Conservation (phyloP, 1,140 invertebrate species). For the Dreissena polymorpha region DNA sequence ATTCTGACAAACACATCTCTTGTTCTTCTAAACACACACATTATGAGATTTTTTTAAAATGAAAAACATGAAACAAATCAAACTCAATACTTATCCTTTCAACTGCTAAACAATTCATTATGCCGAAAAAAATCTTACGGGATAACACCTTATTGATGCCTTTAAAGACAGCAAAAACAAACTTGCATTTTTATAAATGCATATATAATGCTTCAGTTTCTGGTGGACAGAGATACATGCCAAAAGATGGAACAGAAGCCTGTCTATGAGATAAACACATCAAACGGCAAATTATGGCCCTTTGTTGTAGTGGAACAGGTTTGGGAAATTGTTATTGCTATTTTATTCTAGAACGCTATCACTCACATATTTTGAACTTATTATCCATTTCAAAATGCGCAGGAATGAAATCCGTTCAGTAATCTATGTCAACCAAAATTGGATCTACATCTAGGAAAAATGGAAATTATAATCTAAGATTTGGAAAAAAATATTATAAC, state of each 20-base stretch:
- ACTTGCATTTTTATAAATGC: not conserved
- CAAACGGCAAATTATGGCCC: constrained; percentile 63
- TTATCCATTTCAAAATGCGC: too few relatives aligned
- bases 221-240: constrained; percentile 59
- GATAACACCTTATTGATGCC: not conserved
- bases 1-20: too few relatives aligned
- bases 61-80: too few relatives aligned
- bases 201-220: constrained; percentile 58
- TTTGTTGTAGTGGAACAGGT: constrained; percentile 67
- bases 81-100: too few relatives aligned
- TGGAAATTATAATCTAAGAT: too few relatives aligned
- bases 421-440: too few relatives aligned
- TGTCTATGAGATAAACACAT: constrained; percentile 61
- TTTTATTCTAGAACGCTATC: too few relatives aligned
- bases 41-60: not conserved
- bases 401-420: too few relatives aligned
- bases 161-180: not conserved
- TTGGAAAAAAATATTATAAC: too few relatives aligned
- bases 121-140: not conserved
- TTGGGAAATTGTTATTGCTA: not conserved
- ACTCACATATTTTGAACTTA: too few relatives aligned
- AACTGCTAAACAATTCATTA: not conserved
- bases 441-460: too few relatives aligned
- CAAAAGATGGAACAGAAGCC: constrained; percentile 60
- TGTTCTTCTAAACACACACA: too few relatives aligned